Conservation (phyloP, 2,888 invertebrate genomes). For the Cryptophagus acutangulus region DNA sequence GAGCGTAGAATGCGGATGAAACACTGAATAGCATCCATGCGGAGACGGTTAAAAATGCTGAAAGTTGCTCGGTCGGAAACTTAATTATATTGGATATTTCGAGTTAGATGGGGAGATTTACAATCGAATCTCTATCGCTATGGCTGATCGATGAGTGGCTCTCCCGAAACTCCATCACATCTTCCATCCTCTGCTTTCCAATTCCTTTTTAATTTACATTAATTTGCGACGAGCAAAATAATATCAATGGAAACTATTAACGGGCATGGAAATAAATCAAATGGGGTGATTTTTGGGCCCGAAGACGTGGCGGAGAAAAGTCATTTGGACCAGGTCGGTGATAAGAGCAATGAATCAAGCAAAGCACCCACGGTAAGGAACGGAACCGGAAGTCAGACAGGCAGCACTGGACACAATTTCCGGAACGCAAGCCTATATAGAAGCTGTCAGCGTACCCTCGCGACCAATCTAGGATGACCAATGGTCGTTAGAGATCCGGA, state of each 20-base stretch:
- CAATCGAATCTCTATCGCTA: slow-evolving; percentile 39
- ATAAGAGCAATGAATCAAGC: slow-evolving; percentile 40
- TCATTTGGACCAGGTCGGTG: slow-evolving; percentile 33
- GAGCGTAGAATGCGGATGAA: slow-evolving; percentile 16
- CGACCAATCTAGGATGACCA: slow-evolving; percentile 48
- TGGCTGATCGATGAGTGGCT: slow-evolving; percentile 38
- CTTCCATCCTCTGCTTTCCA: no score
- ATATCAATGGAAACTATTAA: no score
- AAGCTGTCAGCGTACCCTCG: slow-evolving; percentile 41
- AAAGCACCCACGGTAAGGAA: slow-evolving; percentile 37
- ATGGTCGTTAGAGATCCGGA: slow-evolving; percentile 45
- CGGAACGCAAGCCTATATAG: slow-evolving; percentile 43
- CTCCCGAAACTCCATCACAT: slow-evolving; percentile 17
- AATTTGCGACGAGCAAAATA: slow-evolving; percentile 5
- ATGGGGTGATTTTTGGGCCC: no score
- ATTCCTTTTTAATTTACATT: no score
- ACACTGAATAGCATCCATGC: background rate
- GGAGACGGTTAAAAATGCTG: slow-evolving; percentile 35
- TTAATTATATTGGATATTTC: slow-evolving; percentile 47
- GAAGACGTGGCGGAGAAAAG: slow-evolving; percentile 23
- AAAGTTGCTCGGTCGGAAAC: slow-evolving; percentile 44
- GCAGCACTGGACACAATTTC: slow-evolving; percentile 49
- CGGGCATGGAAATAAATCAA: no score
- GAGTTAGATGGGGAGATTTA: slow-evolving; percentile 40
- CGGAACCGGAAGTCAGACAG: slow-evolving; percentile 46